A percentile compares a stretch with the other conserved stretches of the same genome.
These are phyloP conservation scores for Eulemur albifrons DNA, from an alignment of 2,797 vertebrate genomes.

Conservation along the genomic window DNA sequence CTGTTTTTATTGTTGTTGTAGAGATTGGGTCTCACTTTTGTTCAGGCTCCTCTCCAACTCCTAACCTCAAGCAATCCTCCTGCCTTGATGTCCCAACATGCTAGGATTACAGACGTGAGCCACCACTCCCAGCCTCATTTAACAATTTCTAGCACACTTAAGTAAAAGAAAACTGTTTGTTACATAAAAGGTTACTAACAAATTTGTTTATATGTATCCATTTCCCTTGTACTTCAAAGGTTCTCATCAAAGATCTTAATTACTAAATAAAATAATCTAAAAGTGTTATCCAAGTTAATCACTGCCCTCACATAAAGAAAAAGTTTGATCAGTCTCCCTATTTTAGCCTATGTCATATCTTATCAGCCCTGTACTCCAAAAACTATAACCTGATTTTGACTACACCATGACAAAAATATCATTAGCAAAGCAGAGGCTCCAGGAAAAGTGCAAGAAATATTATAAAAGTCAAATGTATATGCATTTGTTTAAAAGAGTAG, in stretches of 20 bases:
- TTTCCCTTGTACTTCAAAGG: background rate
- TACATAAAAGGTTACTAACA: background rate
- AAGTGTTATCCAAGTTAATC: background rate
- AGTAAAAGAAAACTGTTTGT: background rate
- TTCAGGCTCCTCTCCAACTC: background rate
- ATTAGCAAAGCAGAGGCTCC: background rate
- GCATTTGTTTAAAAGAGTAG: background rate
- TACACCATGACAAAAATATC: background rate
- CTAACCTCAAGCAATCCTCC: background rate
- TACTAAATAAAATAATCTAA: background rate
- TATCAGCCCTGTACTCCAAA: background rate
- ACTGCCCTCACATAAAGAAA: background rate
- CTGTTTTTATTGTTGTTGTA: background rate
- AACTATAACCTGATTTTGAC: background rate
- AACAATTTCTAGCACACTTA: background rate
- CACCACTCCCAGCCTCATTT: background rate
- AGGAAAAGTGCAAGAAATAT: background rate
- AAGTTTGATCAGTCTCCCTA: background rate
- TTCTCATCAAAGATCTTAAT: background rate
- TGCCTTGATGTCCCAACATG: background rate
- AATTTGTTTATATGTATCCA: background rate
- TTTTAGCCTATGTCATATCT: background rate
- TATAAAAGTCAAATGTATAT: rapidly evolving
- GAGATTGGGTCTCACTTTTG: background rate
- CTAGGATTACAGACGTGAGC: background rate